Percentiles rank a stretch among this genome's conserved stretches.
These are phyloP conservation scores for Archivesica marissinica DNA, from an alignment of 1,140 invertebrate genomes.

Conservation along the genomic window DNA sequence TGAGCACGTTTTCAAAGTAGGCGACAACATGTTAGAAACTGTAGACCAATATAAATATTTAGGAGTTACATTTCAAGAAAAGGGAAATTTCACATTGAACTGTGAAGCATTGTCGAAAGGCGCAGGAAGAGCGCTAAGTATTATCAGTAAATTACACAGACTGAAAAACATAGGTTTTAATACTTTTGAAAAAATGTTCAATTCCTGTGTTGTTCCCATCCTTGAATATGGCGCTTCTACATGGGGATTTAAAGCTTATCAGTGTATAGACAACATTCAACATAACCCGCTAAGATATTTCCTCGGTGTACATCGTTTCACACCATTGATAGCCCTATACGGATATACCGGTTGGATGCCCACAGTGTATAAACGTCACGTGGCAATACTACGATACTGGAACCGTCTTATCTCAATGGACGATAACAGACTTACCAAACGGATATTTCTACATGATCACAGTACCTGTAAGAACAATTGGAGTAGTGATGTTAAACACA, in stretches of 20 bases:
- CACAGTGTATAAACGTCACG: not conserved
- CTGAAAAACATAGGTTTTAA: not conserved
- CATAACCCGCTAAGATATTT: constrained; percentile 6
- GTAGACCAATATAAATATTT: constrained; percentile 7
- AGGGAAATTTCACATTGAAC: not conserved
- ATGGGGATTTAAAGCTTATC: not conserved
- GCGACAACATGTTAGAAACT: not conserved
- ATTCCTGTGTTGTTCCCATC: constrained; percentile 19
- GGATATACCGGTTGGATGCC: constrained; percentile 13
- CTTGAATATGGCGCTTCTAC: not conserved
- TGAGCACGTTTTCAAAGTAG: not conserved
- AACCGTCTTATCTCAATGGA: not conserved
- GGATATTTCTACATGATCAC: not conserved
- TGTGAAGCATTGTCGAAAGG: not conserved
- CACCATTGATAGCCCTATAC: constrained; percentile 10
- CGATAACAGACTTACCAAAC: constrained; percentile 18
- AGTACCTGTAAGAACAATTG: constrained; percentile 22
- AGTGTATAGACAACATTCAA: not conserved
- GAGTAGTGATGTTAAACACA: constrained; percentile 11
- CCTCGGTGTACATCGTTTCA: constrained; percentile 14
- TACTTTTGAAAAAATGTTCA: constrained; percentile 14
- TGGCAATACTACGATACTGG: not conserved
- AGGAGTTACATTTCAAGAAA: constrained; percentile 6
- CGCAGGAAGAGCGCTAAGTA: not conserved
- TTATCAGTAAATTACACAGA: not conserved